Conservation (phyloP, 2,888 invertebrate genomes). For the Apodemia duryi region DNA sequence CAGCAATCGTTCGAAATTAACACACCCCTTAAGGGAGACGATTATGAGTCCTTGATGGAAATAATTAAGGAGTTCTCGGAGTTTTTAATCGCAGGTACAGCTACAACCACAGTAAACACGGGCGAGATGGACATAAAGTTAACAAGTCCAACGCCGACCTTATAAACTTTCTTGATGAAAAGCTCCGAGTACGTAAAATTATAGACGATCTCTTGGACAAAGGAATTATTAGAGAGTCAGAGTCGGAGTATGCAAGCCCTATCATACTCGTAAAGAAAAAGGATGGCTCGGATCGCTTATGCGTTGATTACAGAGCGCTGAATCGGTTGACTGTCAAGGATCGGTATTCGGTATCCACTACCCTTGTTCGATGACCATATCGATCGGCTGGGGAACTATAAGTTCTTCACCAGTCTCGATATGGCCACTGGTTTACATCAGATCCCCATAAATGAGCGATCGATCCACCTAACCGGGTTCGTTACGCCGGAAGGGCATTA, state of each 20-base stretch:
- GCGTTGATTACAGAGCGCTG: too few relatives aligned
- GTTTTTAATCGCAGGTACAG: too few relatives aligned
- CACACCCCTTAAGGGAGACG: conserved; percentile 21
- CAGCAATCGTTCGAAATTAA: background rate
- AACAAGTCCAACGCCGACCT: conserved; percentile 29
- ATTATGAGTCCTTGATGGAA: too few relatives aligned
- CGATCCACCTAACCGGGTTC: background rate
- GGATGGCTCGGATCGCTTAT: too few relatives aligned
- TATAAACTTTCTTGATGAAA: conserved; percentile 33
- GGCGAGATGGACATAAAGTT: conserved; percentile 31
- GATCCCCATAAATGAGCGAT: background rate
- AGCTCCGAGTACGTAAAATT: conserved; percentile 30
- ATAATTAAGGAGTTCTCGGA: too few relatives aligned
- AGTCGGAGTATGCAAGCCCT: too few relatives aligned
- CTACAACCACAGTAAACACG: conserved; percentile 30
- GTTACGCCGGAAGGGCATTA: background rate
- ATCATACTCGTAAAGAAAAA: too few relatives aligned
- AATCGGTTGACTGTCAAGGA: too few relatives aligned
- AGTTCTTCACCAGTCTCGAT: too few relatives aligned
- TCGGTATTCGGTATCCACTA: too few relatives aligned
- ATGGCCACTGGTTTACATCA: background rate
- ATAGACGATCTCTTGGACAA: conserved; percentile 29
- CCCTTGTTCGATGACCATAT: too few relatives aligned
- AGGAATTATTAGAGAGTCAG: background rate
- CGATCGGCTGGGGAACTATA: too few relatives aligned